Evolutionary conservation across 2,113 vertebrate species (phyloP).

Genomic region (Cacatua alba): DNA sequence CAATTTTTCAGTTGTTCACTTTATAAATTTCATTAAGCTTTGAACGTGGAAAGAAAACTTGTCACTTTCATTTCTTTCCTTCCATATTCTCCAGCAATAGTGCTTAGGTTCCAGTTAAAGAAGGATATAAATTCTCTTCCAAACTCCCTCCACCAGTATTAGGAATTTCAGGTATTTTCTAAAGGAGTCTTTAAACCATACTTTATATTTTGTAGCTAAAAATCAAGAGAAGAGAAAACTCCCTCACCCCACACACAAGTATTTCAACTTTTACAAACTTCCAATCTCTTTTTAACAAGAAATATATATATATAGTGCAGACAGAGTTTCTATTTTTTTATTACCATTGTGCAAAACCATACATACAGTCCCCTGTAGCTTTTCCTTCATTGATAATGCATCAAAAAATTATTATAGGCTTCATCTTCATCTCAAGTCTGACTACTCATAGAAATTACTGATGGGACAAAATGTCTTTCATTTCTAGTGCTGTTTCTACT

Average conservation of each 20-base stretch:
- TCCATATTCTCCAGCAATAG: background rate
- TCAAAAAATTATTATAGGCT: background rate
- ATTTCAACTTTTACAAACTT: background rate
- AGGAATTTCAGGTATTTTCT: background rate
- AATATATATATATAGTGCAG: background rate
- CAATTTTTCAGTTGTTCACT: slow-evolving; percentile 7
- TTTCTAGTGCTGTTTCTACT: background rate
- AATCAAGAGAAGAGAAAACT: background rate
- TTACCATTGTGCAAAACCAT: background rate
- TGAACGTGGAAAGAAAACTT: slow-evolving; percentile 5
- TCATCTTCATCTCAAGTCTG: background rate
- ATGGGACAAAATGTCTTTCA: background rate
- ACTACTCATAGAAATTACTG: background rate
- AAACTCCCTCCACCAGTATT: background rate
- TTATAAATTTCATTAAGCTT: background rate
- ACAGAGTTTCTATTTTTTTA: background rate
- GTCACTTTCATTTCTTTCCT: slow-evolving; percentile 26
- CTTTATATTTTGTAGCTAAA: background rate
- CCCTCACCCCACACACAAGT: background rate
- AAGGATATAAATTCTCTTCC: background rate
- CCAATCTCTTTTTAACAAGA: background rate
- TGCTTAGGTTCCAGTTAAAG: background rate
- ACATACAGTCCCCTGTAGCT: background rate
- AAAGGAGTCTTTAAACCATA: slow-evolving; percentile 1
- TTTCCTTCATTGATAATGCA: background rate